Evolutionary conservation across 2,113 vertebrate species (phyloP).

Genomic region (Eubucco bourcierii): DNA sequence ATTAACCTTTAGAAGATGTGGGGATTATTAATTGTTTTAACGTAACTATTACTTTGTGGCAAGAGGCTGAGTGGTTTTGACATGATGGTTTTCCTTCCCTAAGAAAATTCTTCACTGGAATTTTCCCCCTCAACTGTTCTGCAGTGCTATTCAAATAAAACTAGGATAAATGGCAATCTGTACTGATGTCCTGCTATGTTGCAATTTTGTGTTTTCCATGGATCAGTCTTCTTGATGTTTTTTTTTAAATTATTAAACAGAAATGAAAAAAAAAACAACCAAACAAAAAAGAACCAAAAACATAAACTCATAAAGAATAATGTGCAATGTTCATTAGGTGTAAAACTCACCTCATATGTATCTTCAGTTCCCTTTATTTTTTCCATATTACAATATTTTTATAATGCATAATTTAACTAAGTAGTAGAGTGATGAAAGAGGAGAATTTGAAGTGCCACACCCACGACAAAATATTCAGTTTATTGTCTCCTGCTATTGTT

Average conservation of each 20-base stretch:
- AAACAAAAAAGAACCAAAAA: too few relatives aligned
- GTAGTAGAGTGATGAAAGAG: conserved; percentile 5
- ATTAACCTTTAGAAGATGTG: neutral
- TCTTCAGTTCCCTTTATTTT: neutral
- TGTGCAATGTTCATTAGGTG: neutral
- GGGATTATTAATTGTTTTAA: neutral
- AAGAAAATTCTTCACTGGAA: neutral
- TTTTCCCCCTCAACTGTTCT: neutral
- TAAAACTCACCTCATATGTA: neutral
- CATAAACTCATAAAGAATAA: neutral
- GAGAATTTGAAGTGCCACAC: conserved; percentile 35
- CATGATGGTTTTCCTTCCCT: neutral
- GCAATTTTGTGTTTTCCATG: neutral
- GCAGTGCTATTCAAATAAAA: neutral
- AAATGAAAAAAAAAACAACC: neutral
- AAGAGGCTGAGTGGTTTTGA: neutral
- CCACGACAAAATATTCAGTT: conserved; percentile 51
- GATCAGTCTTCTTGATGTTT: neutral
- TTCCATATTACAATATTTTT: neutral
- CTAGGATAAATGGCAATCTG: neutral
- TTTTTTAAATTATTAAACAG: neutral
- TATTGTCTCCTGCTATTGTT: conserved; percentile 42
- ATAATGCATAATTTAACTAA: conserved; percentile 26
- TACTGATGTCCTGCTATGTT: neutral
- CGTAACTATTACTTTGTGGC: neutral